Evolutionary conservation across 2,888 invertebrate species (phyloP).

Genomic region (Phrixothrix hirtus): DNA sequence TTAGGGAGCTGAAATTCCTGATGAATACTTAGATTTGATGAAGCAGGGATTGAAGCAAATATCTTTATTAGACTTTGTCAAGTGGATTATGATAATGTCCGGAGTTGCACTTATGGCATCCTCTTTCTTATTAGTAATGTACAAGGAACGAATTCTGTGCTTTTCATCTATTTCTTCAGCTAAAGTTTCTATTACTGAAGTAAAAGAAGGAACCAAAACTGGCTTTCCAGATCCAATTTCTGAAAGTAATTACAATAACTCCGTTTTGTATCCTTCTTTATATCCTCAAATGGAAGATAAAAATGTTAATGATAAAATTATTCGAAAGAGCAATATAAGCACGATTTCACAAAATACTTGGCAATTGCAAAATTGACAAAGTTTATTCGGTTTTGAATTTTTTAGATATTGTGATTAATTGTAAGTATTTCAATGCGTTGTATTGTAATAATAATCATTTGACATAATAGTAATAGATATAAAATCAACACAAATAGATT

Average conservation of each 20-base stretch:
- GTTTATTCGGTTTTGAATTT: too few relatives aligned
- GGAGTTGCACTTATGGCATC: slow-evolving; percentile 45
- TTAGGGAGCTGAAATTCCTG: slow-evolving; percentile 39
- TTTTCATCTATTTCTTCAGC: slow-evolving; percentile 31
- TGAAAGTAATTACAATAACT: slow-evolving; percentile 27
- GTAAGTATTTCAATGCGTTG: too few relatives aligned
- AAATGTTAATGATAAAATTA: slow-evolving; percentile 25
- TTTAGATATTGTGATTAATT: too few relatives aligned
- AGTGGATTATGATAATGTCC: slow-evolving; percentile 55
- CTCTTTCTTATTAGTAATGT: slow-evolving; percentile 35
- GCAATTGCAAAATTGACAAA: slow-evolving; percentile 14
- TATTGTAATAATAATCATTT: too few relatives aligned
- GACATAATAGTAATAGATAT: too few relatives aligned
- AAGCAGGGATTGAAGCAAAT: slow-evolving; percentile 52
- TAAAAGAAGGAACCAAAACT: background rate
- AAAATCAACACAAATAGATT: too few relatives aligned
- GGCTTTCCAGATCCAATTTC: slow-evolving; percentile 5
- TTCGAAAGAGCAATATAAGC: slow-evolving; percentile 8
- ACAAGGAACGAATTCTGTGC: slow-evolving; percentile 37
- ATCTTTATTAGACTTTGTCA: slow-evolving; percentile 52
- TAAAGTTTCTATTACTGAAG: slow-evolving; percentile 32
- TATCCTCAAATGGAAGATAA: slow-evolving; percentile 34
- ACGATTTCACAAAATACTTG: slow-evolving; percentile 5
- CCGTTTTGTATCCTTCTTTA: slow-evolving; percentile 30
- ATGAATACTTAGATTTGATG: slow-evolving; percentile 52